Conservation (phyloP, 1,140 invertebrate species). For the Drosophila quadrilineata region DNA sequence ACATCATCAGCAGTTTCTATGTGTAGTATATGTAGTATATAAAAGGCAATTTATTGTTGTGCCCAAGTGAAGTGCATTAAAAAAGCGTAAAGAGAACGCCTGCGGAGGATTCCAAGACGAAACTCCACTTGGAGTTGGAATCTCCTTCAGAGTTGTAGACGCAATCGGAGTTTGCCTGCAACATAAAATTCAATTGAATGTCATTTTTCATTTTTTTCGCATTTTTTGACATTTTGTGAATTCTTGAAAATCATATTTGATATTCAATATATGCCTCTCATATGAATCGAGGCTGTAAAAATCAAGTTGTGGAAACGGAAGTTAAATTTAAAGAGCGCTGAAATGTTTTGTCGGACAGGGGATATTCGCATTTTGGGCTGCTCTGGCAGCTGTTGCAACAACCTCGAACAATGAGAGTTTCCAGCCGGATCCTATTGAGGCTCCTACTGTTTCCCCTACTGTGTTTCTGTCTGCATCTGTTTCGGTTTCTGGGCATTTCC, state of each 20-base stretch:
- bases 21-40: no score
- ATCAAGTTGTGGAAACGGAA: constrained; percentile 46
- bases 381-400: constrained; percentile 48
- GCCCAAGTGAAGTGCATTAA: constrained; percentile 41
- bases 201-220: constrained; percentile 40
- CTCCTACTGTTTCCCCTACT: no score
- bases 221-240: constrained; percentile 1
- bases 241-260: constrained; percentile 68
- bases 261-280: constrained; percentile 43
- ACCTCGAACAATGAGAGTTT: constrained; percentile 58
- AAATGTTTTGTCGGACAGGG: constrained; percentile 27
- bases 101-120: not conserved
- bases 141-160: constrained; percentile 18
- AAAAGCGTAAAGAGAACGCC: not conserved
- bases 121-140: not conserved
- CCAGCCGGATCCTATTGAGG: no score
- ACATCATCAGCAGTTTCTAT: constrained; percentile 56
- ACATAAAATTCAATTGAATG: constrained; percentile 71
- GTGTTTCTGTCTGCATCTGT: no score
- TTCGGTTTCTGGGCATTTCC: constrained; percentile 54
- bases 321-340: constrained; percentile 47
- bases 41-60: constrained; percentile 64
- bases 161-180: no score
- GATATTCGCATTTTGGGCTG: not conserved
- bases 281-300: constrained; percentile 43